Conservation (phyloP, 2,888 invertebrate species). For the Meiosimyza platycephala region DNA sequence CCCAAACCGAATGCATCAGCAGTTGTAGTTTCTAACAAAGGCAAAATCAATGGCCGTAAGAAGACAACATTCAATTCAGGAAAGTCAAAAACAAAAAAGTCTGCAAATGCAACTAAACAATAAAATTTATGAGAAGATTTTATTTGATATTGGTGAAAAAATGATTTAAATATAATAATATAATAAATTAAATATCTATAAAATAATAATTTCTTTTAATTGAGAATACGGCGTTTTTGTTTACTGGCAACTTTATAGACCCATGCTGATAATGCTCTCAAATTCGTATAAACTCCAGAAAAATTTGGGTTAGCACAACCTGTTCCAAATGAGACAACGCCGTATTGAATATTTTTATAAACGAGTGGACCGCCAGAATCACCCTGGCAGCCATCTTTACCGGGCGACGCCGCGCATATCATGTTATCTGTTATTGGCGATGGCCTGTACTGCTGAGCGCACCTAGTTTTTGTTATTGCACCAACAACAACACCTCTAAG, state of each 20-base stretch:
- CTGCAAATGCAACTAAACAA: constrained; percentile 44
- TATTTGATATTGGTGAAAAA: no score
- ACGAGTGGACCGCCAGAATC: constrained; percentile 61
- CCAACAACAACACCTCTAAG: constrained; percentile 24
- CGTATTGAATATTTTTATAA: constrained; percentile 64
- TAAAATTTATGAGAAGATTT: no score
- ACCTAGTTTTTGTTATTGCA: constrained; percentile 3
- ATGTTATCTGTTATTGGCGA: constrained; percentile 8
- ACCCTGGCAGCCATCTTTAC: constrained; percentile 29
- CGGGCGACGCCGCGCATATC: constrained; percentile 18
- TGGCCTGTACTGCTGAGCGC: constrained; percentile 2
- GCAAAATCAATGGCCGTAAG: constrained; percentile 60
- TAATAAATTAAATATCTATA: no score
- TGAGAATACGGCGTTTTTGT: no score
- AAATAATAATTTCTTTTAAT: no score
- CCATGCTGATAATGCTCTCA: constrained; percentile 54
- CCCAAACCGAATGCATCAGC: constrained; percentile 58
- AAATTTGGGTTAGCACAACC: constrained; percentile 69
- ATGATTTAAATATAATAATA: no score
- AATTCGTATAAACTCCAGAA: constrained; percentile 82
- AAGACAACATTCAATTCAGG: constrained; percentile 53
- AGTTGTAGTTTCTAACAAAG: constrained; percentile 51
- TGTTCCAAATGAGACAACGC: constrained; percentile 73
- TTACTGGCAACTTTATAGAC: neutral
- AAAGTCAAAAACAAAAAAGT: constrained; percentile 57